phyloP scores from a whole-genome alignment of 2,113 vertebrate genomes.

The Jaculus jaculus region DNA sequence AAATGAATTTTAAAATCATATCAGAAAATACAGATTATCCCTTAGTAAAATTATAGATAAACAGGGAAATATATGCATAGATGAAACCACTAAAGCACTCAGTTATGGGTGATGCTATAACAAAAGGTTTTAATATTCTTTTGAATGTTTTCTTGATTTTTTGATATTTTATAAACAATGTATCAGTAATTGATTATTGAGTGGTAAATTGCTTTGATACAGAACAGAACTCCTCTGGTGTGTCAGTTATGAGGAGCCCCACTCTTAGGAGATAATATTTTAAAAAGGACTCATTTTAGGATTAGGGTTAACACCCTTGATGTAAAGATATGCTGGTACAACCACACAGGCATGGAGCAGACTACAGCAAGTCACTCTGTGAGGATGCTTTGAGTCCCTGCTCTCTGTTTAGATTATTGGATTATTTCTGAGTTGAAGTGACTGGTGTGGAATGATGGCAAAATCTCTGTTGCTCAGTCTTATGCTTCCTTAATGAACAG shows the following conservation, averaged over 20 bases:
- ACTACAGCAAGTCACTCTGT: not conserved
- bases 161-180: not conserved
- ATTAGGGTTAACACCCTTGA: not conserved
- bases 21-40: not conserved
- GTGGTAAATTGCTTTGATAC: not conserved
- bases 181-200: slow-evolving; percentile 6
- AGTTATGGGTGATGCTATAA: not conserved
- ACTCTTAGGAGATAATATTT: not conserved
- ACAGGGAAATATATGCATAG: not conserved
- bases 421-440: not conserved
- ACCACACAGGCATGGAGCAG: no score
- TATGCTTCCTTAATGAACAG: not conserved
- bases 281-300: not conserved
- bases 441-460: not conserved
- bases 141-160: not conserved
- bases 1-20: not conserved
- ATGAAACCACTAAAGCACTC: no score
- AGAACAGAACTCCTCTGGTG: not conserved
- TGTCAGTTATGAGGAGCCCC: not conserved
- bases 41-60: not conserved
- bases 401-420: not conserved
- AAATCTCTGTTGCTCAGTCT: not conserved
- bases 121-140: not conserved
- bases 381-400: not conserved
- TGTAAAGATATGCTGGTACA: no score